Percentiles rank a stretch among this genome's conserved stretches.
Evolutionary conservation across 2,888 invertebrate genomes (phyloP).

Genomic region (Acanthosoma haemorrhoidale): DNA sequence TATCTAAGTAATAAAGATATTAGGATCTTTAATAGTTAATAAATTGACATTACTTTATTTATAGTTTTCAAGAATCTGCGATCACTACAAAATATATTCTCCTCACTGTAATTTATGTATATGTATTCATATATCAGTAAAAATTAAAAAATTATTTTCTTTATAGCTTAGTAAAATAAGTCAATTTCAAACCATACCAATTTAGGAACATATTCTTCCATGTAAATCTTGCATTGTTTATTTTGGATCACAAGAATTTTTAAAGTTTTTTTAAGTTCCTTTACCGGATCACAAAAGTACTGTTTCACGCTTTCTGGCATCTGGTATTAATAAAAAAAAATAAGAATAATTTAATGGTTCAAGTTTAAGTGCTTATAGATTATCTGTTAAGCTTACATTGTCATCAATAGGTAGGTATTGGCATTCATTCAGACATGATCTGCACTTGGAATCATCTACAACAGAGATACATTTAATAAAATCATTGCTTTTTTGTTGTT

Average conservation of each 20-base stretch:
- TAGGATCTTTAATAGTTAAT: too few species aligned
- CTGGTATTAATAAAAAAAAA: background rate
- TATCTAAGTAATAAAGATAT: too few species aligned
- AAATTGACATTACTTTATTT: too few species aligned
- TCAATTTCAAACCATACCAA: conserved; percentile 22
- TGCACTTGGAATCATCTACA: conserved; percentile 29
- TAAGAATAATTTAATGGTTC: background rate
- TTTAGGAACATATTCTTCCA: conserved; percentile 34
- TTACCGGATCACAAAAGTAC: conserved; percentile 31
- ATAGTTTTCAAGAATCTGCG: too few species aligned
- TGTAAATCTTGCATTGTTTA: conserved; percentile 35
- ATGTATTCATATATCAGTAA: too few species aligned
- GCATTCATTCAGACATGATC: conserved; percentile 27
- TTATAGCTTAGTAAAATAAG: background rate
- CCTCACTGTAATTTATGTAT: too few species aligned
- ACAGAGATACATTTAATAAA: background rate
- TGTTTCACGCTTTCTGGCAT: conserved; percentile 32
- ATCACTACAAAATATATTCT: too few species aligned
- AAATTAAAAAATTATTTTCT: too few species aligned
- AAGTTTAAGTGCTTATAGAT: background rate
- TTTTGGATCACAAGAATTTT: conserved; percentile 32
- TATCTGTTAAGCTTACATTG: conserved; percentile 31
- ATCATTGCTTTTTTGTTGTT: too few species aligned
- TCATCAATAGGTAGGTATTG: conserved; percentile 30
- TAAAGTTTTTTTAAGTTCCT: conserved; percentile 30